Base-by-base conservation (phyloP, 1,140 invertebrate genomes). In the Ptiloglossa arizonensis region DNA sequence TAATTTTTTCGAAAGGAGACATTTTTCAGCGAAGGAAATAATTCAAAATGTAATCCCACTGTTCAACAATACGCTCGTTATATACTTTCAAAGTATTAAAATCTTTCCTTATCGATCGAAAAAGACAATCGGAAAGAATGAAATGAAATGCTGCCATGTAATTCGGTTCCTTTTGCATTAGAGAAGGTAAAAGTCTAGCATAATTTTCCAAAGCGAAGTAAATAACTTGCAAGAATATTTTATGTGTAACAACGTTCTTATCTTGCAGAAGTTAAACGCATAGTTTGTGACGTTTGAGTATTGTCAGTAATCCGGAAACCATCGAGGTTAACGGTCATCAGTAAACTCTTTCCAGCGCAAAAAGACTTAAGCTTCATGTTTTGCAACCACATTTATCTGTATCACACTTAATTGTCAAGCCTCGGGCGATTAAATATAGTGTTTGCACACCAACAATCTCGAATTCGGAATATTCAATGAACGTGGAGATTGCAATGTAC, bases 321-420 rank as follows among this genome's bases (percentile, higher is more conserved):
- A 77, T 59, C n/a, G 68, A 77, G 75, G 57, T 77, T 71, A 71
- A 62, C 75, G 56, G 75, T 77, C 75, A 71, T 71, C 57, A 32
- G 22, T 22, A 13, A 29, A 57, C 32, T 70, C 66, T 29, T 70
- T 76, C 19, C 29, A 59, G 24, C 41, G 17, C 54, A 46, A 41
- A 57, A 27, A 57, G 22, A 1, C 11, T 13, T 9, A 48, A 29
- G 13, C 22, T 35, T 22, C 29, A 8, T 62, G 35, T 70, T 70
- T 59, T 69, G 50, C 62, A 74, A 66, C 50, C 8, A 9, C 3
- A 19, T 50, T 74, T 56, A 66, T 74, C 35, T 44, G 5, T 54
- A 74, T 44, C 44, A 15, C 2, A 13, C 27, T 54, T 54, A 71
- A 62, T 76, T 48, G 32, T 56, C 17, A 48, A 59, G 59, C 29